Evolutionary conservation across 2,888 invertebrate genomes (phyloP).

Genomic region (Dascillus cervinus): DNA sequence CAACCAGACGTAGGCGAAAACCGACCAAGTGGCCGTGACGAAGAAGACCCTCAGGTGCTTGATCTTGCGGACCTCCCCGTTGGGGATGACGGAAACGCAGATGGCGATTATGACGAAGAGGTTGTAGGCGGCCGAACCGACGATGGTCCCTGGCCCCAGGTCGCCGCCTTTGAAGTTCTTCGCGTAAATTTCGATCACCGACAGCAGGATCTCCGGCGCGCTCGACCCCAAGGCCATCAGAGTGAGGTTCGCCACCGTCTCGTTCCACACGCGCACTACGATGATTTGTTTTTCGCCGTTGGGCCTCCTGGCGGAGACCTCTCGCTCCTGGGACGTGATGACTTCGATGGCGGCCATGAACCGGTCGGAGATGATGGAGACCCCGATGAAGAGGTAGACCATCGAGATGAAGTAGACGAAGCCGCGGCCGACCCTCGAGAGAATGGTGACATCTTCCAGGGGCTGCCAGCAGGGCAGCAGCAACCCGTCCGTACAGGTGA

Average conservation of each 20-base stretch:
- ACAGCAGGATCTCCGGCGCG: slow-evolving; percentile 95
- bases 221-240: slow-evolving; percentile 98
- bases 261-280: slow-evolving; percentile 96
- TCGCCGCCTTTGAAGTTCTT: slow-evolving; percentile 94
- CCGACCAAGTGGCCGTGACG: slow-evolving; percentile 95
- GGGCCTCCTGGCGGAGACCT: slow-evolving; percentile 82
- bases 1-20: slow-evolving; percentile 98
- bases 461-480: slow-evolving; percentile 86
- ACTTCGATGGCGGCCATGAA: slow-evolving; percentile 99
- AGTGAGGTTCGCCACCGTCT: slow-evolving; percentile 97
- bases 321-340: slow-evolving; percentile 95
- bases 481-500: slow-evolving; percentile 72
- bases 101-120: slow-evolving; percentile 95
- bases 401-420: slow-evolving; percentile 82
- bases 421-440: slow-evolving; percentile 79
- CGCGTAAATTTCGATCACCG: slow-evolving; percentile 96
- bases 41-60: slow-evolving; percentile 96
- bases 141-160: slow-evolving; percentile 95
- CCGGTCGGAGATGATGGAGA: slow-evolving; percentile 96
- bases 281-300: slow-evolving; percentile 83
- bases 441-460: slow-evolving; percentile 62
- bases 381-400: slow-evolving; percentile 95
- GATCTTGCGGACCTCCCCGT: slow-evolving; percentile 84
- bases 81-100: slow-evolving; percentile 87
- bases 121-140: slow-evolving; percentile 98